Percentiles rank a stretch among this genome's conserved stretches.
Conservation (phyloP, 1,140 invertebrate genomes). For the Papilio helenus region DNA sequence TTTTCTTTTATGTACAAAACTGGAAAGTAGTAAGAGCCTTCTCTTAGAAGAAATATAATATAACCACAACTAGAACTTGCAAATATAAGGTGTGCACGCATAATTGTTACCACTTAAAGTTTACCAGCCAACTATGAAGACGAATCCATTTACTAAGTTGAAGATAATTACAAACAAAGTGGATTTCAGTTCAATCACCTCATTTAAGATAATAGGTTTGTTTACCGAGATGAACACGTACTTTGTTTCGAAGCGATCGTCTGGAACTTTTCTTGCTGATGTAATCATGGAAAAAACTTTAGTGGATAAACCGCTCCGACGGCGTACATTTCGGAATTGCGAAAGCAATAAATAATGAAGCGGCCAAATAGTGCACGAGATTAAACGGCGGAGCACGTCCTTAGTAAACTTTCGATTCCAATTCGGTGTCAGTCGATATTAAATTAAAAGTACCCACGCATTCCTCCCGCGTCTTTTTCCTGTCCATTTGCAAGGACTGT, state of each 20-base stretch:
- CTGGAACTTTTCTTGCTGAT: conserved; percentile 33
- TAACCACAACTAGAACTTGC: neutral
- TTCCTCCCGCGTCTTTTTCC: conserved; percentile 81
- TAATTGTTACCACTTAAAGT: conserved; percentile 1
- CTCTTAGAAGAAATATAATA: neutral
- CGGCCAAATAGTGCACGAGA: conserved; percentile 54
- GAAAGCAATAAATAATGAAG: conserved; percentile 66
- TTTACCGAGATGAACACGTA: conserved; percentile 38
- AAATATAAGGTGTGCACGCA: neutral
- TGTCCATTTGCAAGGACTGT: conserved; percentile 82
- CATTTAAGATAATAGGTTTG: conserved; percentile 39
- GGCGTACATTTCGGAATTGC: conserved; percentile 42
- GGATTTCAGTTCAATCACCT: conserved; percentile 31
- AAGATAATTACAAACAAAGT: conserved; percentile 32
- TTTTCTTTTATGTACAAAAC: neutral
- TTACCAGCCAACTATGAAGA: conserved; percentile 15
- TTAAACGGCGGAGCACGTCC: conserved; percentile 74
- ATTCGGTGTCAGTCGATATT: conserved; percentile 81
- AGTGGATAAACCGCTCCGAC: conserved; percentile 36
- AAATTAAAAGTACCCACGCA: conserved; percentile 82
- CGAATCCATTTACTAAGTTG: conserved; percentile 33
- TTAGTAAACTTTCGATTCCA: conserved; percentile 79
- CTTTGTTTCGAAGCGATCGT: conserved; percentile 25
- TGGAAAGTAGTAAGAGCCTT: neutral
- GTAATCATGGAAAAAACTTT: conserved; percentile 39